Conservation (phyloP, 2,888 invertebrate genomes). For the Liopterus haemorrhoidalis region DNA sequence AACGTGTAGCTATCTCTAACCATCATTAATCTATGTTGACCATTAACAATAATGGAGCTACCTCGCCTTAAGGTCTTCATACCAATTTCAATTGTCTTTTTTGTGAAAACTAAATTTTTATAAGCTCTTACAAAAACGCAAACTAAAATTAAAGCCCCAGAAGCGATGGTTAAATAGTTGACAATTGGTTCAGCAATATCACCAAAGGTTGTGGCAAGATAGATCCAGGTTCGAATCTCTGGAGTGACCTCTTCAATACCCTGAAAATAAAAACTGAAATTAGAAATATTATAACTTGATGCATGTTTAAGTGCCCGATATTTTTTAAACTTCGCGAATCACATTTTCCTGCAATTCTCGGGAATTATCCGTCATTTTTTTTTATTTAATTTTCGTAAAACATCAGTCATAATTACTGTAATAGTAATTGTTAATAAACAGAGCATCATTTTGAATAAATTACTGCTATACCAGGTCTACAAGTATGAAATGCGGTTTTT, state of each 20-base stretch:
- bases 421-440: too few species aligned
- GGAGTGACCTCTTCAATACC: constrained; percentile 74
- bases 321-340: too few species aligned
- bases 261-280: constrained; percentile 47
- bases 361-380: not conserved
- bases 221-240: constrained; percentile 75
- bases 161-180: constrained; percentile 65
- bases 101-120: constrained; percentile 65
- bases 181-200: constrained; percentile 65
- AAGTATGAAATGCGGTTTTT: too few species aligned
- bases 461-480: too few species aligned
- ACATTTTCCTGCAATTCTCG: too few species aligned
- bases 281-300: too few species aligned
- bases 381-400: constrained; percentile 9
- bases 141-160: constrained; percentile 60
- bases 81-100: constrained; percentile 73
- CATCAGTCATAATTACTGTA: too few species aligned
- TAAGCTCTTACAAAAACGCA: constrained; percentile 67
- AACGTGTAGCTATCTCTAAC: constrained; percentile 54
- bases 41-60: constrained; percentile 54
- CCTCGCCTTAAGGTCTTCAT: constrained; percentile 64
- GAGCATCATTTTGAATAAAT: too few species aligned
- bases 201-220: constrained; percentile 70
- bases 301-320: too few species aligned
- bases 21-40: constrained; percentile 55